Percentiles rank a stretch among this genome's conserved stretches.
Evolutionary conservation across 2,797 vertebrate species (phyloP).

Genomic region (Cottoperca gobio): DNA sequence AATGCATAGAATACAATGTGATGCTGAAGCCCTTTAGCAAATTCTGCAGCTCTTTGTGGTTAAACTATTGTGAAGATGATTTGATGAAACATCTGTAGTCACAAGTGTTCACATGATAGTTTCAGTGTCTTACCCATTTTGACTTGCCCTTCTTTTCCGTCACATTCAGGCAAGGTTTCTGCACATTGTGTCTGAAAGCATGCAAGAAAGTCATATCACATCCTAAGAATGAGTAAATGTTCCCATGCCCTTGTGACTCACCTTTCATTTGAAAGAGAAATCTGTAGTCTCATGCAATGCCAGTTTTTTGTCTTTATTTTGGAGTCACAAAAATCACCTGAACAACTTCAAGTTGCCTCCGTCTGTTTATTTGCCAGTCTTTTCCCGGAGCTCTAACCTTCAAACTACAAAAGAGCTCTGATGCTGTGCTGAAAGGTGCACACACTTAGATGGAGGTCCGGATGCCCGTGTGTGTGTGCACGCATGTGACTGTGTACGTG

Average conservation of each 20-base stretch:
- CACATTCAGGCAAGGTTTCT: conserved; percentile 6
- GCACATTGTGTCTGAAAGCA: conserved; percentile 12
- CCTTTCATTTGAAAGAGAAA: conserved; percentile 16
- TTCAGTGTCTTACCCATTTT: conserved; percentile 1
- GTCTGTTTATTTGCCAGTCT: conserved; percentile 34
- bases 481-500: conserved; percentile 14
- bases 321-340: conserved; percentile 23
- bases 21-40: background rate
- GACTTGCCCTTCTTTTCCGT: conserved; percentile 6
- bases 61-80: conserved; percentile 9
- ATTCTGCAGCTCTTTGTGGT: background rate
- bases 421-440: conserved; percentile 19
- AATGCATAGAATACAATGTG: background rate
- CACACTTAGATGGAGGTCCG: conserved; percentile 36
- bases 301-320: conserved; percentile 31
- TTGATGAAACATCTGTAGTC: conserved; percentile 13
- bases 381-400: conserved; percentile 41
- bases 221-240: background rate
- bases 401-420: conserved; percentile 40
- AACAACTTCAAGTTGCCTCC: conserved; percentile 34
- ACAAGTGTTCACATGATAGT: background rate
- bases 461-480: conserved; percentile 27
- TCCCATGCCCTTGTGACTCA: conserved; percentile 10
- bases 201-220: conserved; percentile 1
- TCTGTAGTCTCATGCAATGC: conserved; percentile 11